Evolutionary conservation across 2,797 vertebrate genomes (phyloP), one percentile per base, ranked within the genome.

Genomic region (Neomorphus geoffroyi): DNA sequence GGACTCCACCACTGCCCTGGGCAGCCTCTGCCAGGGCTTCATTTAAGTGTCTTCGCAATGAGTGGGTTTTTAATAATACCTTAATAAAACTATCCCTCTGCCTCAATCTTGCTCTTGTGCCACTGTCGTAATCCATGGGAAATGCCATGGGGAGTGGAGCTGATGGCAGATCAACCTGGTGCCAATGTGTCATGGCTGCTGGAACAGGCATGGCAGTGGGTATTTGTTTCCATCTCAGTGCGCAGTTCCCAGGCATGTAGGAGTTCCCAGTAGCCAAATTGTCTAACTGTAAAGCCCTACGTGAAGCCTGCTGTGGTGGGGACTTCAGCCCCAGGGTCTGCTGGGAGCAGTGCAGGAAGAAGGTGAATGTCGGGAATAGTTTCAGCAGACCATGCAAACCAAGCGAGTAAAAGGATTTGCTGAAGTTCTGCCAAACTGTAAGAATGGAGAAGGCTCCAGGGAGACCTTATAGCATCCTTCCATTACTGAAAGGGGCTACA

Each of bases 161-260:
- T 54, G 75, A 4, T 1, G n/a, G 71, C 51, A 82, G 33, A n/a
- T 7, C 21, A 41, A 41, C 10, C 39, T 10, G 10, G 18, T 21
- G 45, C 58, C 51, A 28, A 51, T 27, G 3, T 18, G 7, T 32
- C 53, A 56, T 1, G 12, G 27, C 33, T 12, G 9, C 27, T 23
- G 58, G 8, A 21, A 33, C 1, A 1, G 18, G 26, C 26, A 27
- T 0, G 1, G 21, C 19, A 7, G 1, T 1, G 5, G 12, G 5
- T 13, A 13, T 9, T 19, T 50, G 62, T 58, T 35, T n/a, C 51
- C 9, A 2, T 43, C 56, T 39, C 45, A 35, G 43, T 1, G 21
- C 18, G 21, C 19, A 2, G 11, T 24, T 39, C 66, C 54, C 30
- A 9, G 12, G 4, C 66, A 11, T 1, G 15, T 46, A 43, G 18